Percentiles rank a stretch among this genome's conserved stretches.
phyloP scores from a whole-genome alignment of 2,888 invertebrate genomes.

The Nasonia oneida region DNA sequence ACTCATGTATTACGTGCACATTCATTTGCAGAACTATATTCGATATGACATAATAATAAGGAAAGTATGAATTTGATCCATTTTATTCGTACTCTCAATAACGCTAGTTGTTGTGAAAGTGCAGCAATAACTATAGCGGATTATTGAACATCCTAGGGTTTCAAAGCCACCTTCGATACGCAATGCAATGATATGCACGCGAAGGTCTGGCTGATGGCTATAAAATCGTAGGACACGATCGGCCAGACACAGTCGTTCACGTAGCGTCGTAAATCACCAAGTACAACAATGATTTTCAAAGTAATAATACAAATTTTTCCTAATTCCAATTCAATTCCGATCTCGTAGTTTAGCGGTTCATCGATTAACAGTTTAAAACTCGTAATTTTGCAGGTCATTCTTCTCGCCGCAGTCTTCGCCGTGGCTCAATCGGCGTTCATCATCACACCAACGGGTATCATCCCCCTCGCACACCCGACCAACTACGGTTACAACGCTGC shows the following conservation, averaged over 20 bases:
- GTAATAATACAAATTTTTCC: constrained; percentile 63
- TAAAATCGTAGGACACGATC: constrained; percentile 66
- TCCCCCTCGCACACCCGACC: constrained; percentile 71
- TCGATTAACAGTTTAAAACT: neutral
- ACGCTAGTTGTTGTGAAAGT: constrained; percentile 23
- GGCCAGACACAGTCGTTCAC: constrained; percentile 64
- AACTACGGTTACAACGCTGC: constrained; percentile 76
- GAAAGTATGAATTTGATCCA: constrained; percentile 50
- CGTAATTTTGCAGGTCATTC: constrained; percentile 65
- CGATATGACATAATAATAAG: constrained; percentile 27
- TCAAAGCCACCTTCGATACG: constrained; percentile 34
- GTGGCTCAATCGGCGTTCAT: constrained; percentile 70
- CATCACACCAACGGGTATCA: constrained; percentile 67
- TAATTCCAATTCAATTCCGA: neutral
- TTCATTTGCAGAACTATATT: constrained; percentile 12
- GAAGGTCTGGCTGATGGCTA: constrained; percentile 64
- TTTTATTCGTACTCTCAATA: constrained; percentile 23
- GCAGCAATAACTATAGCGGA: constrained; percentile 42
- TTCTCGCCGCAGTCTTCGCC: constrained; percentile 69
- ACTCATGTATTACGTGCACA: neutral
- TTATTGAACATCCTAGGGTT: constrained; percentile 45
- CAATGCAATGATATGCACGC: constrained; percentile 46
- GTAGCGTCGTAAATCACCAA: neutral
- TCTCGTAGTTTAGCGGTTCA: no score
- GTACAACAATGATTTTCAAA: constrained; percentile 68